These are phyloP conservation scores for Poeciliopsis infans DNA, from an alignment of 2,797 vertebrate species.

Conservation along the genomic window DNA sequence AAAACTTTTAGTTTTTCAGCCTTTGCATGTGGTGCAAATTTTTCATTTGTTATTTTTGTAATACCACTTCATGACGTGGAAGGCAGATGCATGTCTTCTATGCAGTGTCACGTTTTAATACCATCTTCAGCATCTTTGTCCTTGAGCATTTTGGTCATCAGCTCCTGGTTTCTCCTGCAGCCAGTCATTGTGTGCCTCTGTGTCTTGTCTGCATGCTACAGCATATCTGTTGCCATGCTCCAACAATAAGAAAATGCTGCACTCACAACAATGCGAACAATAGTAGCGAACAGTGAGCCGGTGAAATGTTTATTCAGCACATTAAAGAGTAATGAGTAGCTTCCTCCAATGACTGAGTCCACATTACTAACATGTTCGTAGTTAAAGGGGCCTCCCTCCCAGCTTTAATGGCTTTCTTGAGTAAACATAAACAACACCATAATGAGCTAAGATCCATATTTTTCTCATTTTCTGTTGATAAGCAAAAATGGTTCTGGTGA, in stretches of 20 bases:
- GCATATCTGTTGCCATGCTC: conserved; percentile 60
- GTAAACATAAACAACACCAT: conserved; percentile 79
- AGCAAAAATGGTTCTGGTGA: conserved; percentile 73
- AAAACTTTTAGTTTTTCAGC: background rate
- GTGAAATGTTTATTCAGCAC: conserved; percentile 83
- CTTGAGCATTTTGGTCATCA: conserved; percentile 20
- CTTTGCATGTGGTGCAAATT: background rate
- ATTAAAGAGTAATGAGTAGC: conserved; percentile 82
- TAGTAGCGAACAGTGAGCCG: conserved; percentile 65
- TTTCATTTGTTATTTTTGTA: background rate
- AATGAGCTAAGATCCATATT: conserved; percentile 77
- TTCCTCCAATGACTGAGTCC: conserved; percentile 75
- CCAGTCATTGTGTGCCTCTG: conserved; percentile 47
- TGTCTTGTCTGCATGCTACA: conserved; percentile 49
- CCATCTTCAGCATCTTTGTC: background rate
- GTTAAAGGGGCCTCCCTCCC: conserved; percentile 64
- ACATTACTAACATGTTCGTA: conserved; percentile 72
- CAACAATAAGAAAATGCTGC: conserved; percentile 78
- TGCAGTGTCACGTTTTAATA: background rate
- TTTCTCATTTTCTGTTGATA: conserved; percentile 74
- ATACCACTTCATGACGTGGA: background rate
- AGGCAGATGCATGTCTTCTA: background rate
- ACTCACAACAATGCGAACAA: conserved; percentile 82
- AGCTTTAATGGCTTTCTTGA: conserved; percentile 76
- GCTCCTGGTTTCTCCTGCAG: conserved; percentile 18